These are phyloP conservation scores for Penaeus monodon DNA, from an alignment of 2,888 invertebrate species.

Conservation along the genomic window DNA sequence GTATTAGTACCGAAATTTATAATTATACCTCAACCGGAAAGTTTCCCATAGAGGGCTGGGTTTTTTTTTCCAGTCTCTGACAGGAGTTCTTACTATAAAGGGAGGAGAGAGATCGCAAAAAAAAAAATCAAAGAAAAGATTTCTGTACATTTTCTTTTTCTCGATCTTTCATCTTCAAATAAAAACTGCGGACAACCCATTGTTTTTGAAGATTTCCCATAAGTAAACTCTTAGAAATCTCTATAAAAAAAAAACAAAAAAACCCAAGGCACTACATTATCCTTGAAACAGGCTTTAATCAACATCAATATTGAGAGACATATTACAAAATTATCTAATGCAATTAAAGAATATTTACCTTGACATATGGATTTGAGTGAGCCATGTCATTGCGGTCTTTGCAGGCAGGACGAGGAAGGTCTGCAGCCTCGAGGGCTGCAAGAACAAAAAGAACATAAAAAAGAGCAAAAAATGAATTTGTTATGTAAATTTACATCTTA, in stretches of 20 bases:
- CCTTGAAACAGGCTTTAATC: too few species aligned
- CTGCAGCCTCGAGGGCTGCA: slow-evolving; percentile 70
- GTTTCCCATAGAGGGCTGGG: slow-evolving; percentile 71
- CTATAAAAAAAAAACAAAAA: too few species aligned
- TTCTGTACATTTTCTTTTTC: not conserved
- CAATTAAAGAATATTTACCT: slow-evolving; percentile 65
- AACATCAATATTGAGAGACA: too few species aligned
- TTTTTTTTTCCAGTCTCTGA: slow-evolving; percentile 71
- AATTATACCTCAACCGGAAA: slow-evolving; percentile 70
- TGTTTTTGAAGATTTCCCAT: too few species aligned
- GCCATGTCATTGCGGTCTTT: slow-evolving; percentile 70
- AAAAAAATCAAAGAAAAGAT: not conserved
- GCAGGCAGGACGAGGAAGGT: slow-evolving; percentile 70
- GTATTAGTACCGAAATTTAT: too few species aligned
- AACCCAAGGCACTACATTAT: too few species aligned
- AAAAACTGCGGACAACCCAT: too few species aligned
- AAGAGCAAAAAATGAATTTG: too few species aligned
- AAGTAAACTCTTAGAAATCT: too few species aligned
- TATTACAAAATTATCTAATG: too few species aligned
- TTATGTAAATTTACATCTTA: too few species aligned
- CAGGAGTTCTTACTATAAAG: slow-evolving; percentile 71
- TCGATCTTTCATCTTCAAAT: too few species aligned
- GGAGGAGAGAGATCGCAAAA: slow-evolving; percentile 69
- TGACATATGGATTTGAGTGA: slow-evolving; percentile 70
- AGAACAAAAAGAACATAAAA: not conserved